Evolutionary conservation across 1,140 invertebrate genomes (phyloP).

Genomic region (Dinothrombium tinctorium): DNA sequence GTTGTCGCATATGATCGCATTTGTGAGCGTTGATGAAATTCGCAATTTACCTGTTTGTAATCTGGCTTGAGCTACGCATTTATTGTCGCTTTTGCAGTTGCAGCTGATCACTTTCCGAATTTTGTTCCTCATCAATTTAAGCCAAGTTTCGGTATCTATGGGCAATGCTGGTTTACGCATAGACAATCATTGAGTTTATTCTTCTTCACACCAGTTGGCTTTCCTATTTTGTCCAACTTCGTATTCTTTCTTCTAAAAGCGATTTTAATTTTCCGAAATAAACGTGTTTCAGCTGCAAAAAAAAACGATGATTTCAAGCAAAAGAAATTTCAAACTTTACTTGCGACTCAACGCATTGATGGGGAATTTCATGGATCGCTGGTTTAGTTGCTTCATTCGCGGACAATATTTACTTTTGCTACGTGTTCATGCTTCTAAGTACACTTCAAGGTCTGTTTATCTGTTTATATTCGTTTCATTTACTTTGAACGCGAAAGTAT

Average conservation of each 20-base stretch:
- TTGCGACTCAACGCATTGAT: slow-evolving; percentile 24
- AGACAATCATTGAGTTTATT: slow-evolving; percentile 27
- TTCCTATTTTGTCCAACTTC: slow-evolving; percentile 26
- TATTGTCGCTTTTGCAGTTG: slow-evolving; percentile 23
- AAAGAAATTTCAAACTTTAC: slow-evolving; percentile 28
- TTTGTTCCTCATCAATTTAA: slow-evolving; percentile 20
- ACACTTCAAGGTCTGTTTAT: slow-evolving; percentile 33
- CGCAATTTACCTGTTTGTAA: slow-evolving; percentile 29
- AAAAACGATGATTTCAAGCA: not conserved
- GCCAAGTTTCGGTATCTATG: slow-evolving; percentile 24
- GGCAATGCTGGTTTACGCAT: slow-evolving; percentile 29
- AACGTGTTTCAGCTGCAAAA: slow-evolving; percentile 21
- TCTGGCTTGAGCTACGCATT: slow-evolving; percentile 26
- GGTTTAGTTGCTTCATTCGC: slow-evolving; percentile 23
- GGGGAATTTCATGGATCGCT: slow-evolving; percentile 29
- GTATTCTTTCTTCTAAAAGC: slow-evolving; percentile 26
- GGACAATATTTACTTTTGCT: slow-evolving; percentile 20
- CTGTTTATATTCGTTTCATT: slow-evolving; percentile 31
- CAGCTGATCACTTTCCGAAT: slow-evolving; percentile 25
- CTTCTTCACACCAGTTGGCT: slow-evolving; percentile 27
- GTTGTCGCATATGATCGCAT: slow-evolving; percentile 24
- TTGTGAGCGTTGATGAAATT: slow-evolving; percentile 24
- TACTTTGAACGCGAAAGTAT: too few species aligned
- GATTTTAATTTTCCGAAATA: too few species aligned
- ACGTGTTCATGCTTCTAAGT: slow-evolving; percentile 30